Conservation (phyloP, 2,113 vertebrate species). For the Channa argus region DNA sequence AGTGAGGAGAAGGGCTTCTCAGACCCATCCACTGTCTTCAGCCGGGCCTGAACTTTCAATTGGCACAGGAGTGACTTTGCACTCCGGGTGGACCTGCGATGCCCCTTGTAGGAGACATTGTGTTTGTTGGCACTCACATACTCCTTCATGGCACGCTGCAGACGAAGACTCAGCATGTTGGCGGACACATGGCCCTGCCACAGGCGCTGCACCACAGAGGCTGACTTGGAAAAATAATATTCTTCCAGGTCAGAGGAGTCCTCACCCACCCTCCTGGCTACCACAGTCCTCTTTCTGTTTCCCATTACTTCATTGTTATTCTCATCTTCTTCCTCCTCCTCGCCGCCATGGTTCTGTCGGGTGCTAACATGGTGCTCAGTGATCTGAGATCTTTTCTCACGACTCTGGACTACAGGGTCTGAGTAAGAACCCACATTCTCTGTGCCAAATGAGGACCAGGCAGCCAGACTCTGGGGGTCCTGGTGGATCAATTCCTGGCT, state of each 20-base stretch:
- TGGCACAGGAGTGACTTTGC: constrained; percentile 89
- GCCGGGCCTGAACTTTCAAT: constrained; percentile 84
- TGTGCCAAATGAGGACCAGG: constrained; percentile 82
- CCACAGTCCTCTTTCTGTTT: constrained; percentile 54
- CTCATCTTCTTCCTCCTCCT: constrained; percentile 60
- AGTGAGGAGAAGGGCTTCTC: constrained; percentile 91
- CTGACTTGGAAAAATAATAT: constrained; percentile 88
- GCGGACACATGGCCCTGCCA: constrained; percentile 91
- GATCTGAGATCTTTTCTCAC: constrained; percentile 62
- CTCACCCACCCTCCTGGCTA: constrained; percentile 33
- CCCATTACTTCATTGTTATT: constrained; percentile 48
- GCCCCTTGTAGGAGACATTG: constrained; percentile 87
- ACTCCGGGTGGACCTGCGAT: constrained; percentile 69
- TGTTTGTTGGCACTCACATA: constrained; percentile 94
- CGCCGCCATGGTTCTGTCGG: constrained; percentile 2
- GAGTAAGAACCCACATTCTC: constrained; percentile 76
- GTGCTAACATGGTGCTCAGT: constrained; percentile 24
- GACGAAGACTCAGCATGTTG: constrained; percentile 90
- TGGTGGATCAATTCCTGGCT: constrained; percentile 67
- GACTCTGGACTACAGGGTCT: constrained; percentile 61
- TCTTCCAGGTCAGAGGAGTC: constrained; percentile 83
- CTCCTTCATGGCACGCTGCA: constrained; percentile 93
- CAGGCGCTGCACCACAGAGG: constrained; percentile 88
- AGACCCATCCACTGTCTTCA: constrained; percentile 91
- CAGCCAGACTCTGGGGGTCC: constrained; percentile 78